Evolutionary conservation across 2,888 invertebrate genomes (phyloP).

Genomic region (Parapristionchus giblindavisi): DNA sequence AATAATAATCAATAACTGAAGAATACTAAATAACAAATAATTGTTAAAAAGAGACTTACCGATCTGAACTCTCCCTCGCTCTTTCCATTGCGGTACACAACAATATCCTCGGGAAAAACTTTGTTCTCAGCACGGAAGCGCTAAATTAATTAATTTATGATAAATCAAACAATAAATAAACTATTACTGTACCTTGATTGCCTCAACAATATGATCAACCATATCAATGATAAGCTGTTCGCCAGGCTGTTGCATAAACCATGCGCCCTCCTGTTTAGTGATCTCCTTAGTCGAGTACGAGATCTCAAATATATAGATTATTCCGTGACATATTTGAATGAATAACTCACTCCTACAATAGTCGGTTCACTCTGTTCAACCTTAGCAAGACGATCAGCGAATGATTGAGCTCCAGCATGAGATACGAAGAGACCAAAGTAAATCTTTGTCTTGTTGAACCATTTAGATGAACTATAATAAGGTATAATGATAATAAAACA

Average conservation of each 20-base stretch:
- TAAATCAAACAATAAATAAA: background rate
- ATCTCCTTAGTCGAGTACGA: constrained; percentile 3
- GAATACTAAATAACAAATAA: background rate
- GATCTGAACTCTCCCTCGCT: constrained; percentile 52
- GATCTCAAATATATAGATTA: constrained; percentile 8
- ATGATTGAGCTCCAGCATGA: constrained; percentile 49
- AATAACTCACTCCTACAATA: constrained; percentile 49
- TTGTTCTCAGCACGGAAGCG: constrained; percentile 1
- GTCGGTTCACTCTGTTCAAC: constrained; percentile 44
- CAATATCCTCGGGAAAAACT: constrained; percentile 45
- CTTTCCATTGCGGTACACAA: constrained; percentile 53
- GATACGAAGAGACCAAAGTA: constrained; percentile 52
- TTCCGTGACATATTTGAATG: background rate
- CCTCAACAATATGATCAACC: constrained; percentile 28
- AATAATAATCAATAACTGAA: background rate
- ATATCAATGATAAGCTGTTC: constrained; percentile 27
- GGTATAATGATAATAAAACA: background rate
- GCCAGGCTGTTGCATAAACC: constrained; percentile 35
- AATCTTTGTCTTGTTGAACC: constrained; percentile 43
- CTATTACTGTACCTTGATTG: constrained; percentile 2
- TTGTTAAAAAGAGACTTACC: constrained; percentile 34
- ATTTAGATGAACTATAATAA: constrained; percentile 10
- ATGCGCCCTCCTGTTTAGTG: constrained; percentile 28
- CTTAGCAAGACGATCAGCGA: constrained; percentile 43
- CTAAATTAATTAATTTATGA: background rate